These are phyloP conservation scores for Odiellus spinosus DNA, from an alignment of 2,888 invertebrate genomes.

Conservation along the genomic window DNA sequence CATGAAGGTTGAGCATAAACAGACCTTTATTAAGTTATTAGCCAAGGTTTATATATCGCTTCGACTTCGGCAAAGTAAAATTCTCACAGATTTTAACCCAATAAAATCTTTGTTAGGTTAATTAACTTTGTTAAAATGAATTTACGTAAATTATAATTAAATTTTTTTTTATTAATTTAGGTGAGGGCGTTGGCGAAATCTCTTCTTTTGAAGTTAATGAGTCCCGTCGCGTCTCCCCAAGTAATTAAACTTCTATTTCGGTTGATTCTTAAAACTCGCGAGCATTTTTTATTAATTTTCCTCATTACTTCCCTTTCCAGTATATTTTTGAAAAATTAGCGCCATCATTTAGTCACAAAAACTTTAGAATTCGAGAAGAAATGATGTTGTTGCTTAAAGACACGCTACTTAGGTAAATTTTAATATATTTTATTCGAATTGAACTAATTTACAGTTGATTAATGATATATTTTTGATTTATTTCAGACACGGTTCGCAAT, in stretches of 20 bases:
- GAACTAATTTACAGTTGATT: conserved; percentile 1
- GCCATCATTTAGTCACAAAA: conserved; percentile 65
- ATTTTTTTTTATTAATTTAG: conserved; percentile 5
- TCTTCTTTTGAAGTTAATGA: conserved; percentile 50
- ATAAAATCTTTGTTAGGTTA: not conserved
- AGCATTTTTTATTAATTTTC: conserved; percentile 1
- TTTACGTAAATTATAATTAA: not conserved
- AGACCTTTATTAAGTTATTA: no score
- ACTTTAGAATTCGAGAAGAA: conserved; percentile 81
- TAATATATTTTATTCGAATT: conserved; percentile 3
- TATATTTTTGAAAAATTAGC: conserved; percentile 53
- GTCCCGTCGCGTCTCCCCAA: conserved; percentile 18
- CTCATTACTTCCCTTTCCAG: conserved; percentile 26
- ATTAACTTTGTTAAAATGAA: not conserved
- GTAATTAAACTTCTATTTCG: conserved; percentile 8
- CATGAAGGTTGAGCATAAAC: no score
- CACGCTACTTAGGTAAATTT: conserved; percentile 59
- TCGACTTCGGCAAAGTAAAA: no score
- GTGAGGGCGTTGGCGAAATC: conserved; percentile 58
- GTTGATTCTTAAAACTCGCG: not conserved
- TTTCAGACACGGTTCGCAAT: not conserved
- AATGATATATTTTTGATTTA: no score
- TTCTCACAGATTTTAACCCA: no score
- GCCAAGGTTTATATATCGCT: no score
- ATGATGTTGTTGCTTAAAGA: conserved; percentile 64